Percentiles rank a stretch among this genome's conserved stretches.
Conservation (phyloP, 2,888 invertebrate genomes). For the Acanthacorydalis orientalis region DNA sequence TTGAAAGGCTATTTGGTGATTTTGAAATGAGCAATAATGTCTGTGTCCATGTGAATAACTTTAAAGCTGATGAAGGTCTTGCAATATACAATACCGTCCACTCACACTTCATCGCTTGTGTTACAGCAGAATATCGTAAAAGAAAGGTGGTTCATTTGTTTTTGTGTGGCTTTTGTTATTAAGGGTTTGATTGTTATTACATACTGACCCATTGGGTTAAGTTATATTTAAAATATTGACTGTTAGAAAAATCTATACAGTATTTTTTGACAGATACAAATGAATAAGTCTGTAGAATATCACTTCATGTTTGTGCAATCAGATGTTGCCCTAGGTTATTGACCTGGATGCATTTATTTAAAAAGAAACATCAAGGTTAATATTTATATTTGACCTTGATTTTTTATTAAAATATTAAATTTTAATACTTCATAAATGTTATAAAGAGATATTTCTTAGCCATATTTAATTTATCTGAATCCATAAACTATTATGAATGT, state of each 20-base stretch:
- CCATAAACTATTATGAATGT: no score
- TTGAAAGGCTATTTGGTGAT: background rate
- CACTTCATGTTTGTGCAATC: background rate
- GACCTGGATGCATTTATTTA: background rate
- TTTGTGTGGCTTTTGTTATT: background rate
- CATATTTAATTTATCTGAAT: no score
- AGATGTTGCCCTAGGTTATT: background rate
- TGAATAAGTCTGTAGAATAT: background rate
- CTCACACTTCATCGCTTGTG: slow-evolving; percentile 71
- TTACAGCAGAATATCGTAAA: slow-evolving; percentile 60
- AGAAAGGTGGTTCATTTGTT: slow-evolving; percentile 48
- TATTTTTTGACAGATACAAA: no score
- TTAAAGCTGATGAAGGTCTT: slow-evolving; percentile 57
- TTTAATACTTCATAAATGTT: no score
- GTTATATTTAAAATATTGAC: no score
- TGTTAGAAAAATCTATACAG: no score
- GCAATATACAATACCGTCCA: slow-evolving; percentile 48
- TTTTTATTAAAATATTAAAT: no score
- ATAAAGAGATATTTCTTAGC: no score
- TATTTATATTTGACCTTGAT: slow-evolving; percentile 9
- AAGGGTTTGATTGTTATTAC: no score
- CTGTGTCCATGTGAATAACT: slow-evolving; percentile 63
- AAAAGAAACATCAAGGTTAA: background rate
- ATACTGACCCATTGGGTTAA: no score
- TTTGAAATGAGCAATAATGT: slow-evolving; percentile 37